Conservation (phyloP, 2,113 vertebrate species). For the Sinocyclocheilus anophthalmus region DNA sequence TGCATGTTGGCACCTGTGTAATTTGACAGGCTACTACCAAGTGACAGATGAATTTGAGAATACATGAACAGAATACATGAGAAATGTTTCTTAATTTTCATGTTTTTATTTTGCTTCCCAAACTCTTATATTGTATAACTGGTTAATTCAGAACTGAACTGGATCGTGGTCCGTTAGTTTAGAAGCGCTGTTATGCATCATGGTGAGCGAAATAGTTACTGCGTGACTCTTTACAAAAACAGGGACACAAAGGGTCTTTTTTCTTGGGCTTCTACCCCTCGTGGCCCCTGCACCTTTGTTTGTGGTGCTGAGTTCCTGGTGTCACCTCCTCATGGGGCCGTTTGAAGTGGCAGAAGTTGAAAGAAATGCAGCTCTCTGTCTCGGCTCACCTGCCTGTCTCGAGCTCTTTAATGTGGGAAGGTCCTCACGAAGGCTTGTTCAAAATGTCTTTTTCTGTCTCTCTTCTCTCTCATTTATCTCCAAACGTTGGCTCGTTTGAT, state of each 20-base stretch:
- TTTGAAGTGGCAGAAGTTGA: slow-evolving; percentile 75
- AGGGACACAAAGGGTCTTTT: slow-evolving; percentile 45
- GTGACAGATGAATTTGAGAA: background rate
- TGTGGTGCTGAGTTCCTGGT: slow-evolving; percentile 66
- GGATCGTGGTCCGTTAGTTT: background rate
- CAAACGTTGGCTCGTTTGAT: slow-evolving; percentile 13
- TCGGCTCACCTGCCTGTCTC: slow-evolving; percentile 70
- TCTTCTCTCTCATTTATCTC: slow-evolving; percentile 35
- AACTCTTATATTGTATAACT: background rate
- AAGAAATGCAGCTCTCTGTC: slow-evolving; percentile 66
- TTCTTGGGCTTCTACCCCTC: slow-evolving; percentile 28
- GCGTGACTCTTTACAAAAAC: slow-evolving; percentile 36
- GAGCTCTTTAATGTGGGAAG: slow-evolving; percentile 72
- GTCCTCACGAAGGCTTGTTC: slow-evolving; percentile 45
- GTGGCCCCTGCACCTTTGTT: slow-evolving; percentile 69
- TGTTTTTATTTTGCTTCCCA: background rate
- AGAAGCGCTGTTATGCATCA: background rate
- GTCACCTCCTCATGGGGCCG: slow-evolving; percentile 66
- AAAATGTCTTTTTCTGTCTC: slow-evolving; percentile 43
- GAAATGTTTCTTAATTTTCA: background rate
- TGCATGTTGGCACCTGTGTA: too few relatives aligned
- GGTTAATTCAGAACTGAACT: background rate
- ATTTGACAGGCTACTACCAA: background rate
- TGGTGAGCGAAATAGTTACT: background rate
- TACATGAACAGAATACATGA: background rate